Evolutionary conservation across 2,113 vertebrate genomes (phyloP), one percentile per base, ranked within the genome.

Genomic region (Etia nguti): DNA sequence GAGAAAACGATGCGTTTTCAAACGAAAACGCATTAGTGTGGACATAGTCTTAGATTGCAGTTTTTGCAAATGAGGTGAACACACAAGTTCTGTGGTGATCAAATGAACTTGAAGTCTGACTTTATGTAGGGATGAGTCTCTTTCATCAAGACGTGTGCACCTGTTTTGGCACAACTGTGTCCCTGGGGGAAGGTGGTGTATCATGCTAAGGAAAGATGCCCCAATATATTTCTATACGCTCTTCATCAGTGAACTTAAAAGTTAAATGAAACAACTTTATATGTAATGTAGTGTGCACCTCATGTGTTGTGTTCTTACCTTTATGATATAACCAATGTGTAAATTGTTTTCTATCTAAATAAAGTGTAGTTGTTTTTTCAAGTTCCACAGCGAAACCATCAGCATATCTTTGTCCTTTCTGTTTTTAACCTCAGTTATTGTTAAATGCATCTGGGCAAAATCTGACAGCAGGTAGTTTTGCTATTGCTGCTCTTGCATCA

Each of bases 281-380:
- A 73, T 73, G 6, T 16, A n/a, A 26, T 9, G 52, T 79, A 46
- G 4, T 77, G 10, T 50, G 43, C 43, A 77, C 70, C 4, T 1
- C 43, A 26, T 77, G 3, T 0, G 41, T 29, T 75, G 8, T 29
- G 57, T 6, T 57, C 12, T 6, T 57, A 15, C 12, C 15, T 57
- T 57, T 29, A 0, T 15, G 24, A 57, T 29, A 26, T 57, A 29
- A 29, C 22, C 55, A 57, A 57, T n/a, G 52, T 54, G 9, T 10
- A 54, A 54, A 20, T n/a, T 54, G n/a, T n/a, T n/a, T n/a, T n/a
- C n/a, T n/a, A n/a, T n/a, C n/a, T n/a, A n/a, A n/a, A n/a, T n/a
- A n/a, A n/a, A 16, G 24, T 57, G 1, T 8, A 1, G 4, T 13
- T 26, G 4, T 6, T 3, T 13, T 57, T 57, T 0, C 7, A 24